A percentile compares a stretch with the other conserved stretches of the same genome.
These are phyloP conservation scores for Chondrilla cf. caribensis DNA, from an alignment of 37 sponge, comb jelly and placozoan species.

Conservation along the genomic window DNA sequence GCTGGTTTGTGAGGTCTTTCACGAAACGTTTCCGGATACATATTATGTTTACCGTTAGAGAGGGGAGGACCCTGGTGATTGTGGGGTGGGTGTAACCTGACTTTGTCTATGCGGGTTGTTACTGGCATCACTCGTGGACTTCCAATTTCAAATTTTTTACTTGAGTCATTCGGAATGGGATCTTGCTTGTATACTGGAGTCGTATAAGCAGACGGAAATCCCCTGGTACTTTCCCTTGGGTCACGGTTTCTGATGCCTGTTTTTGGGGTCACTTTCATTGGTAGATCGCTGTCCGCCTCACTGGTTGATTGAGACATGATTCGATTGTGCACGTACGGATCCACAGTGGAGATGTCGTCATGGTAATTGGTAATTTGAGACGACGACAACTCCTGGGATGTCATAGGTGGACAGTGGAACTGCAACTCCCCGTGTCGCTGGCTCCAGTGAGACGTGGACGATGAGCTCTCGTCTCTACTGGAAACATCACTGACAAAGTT, in stretches of 20 bases:
- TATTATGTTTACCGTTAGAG: background rate
- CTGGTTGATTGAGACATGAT: background rate
- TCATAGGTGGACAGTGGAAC: background rate
- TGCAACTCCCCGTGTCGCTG: background rate
- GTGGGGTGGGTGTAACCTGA: background rate
- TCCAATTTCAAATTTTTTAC: background rate
- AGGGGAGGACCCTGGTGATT: background rate
- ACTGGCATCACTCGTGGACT: conserved; percentile 17
- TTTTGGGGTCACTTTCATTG: background rate
- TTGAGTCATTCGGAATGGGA: background rate
- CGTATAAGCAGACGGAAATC: background rate
- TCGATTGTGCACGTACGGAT: background rate
- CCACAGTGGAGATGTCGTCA: background rate
- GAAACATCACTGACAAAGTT: background rate
- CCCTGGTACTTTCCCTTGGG: background rate
- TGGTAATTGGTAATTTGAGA: conserved; percentile 6
- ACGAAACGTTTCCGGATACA: background rate
- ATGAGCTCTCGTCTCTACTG: background rate
- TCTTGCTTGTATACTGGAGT: background rate
- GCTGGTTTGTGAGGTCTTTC: background rate
- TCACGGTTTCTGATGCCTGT: no score
- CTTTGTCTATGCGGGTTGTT: background rate
- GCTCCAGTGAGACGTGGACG: background rate
- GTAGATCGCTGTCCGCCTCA: background rate
- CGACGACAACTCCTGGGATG: background rate